These are phyloP conservation scores for Alectoris magna DNA, from an alignment of 2,797 vertebrate genomes.

Conservation along the genomic window DNA sequence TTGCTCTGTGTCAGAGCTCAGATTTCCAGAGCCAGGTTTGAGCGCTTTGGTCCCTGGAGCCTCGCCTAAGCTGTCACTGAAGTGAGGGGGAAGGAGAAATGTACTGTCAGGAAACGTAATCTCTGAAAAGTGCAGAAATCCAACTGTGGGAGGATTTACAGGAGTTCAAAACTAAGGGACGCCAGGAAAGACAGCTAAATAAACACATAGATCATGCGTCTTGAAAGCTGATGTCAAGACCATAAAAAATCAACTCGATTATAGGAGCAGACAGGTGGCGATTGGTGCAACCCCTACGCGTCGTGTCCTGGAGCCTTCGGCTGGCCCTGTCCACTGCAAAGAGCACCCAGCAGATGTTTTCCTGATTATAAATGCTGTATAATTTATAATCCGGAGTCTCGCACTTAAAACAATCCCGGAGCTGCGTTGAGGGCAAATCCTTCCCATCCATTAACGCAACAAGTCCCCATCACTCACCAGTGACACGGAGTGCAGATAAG, in stretches of 20 bases:
- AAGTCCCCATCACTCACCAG: not conserved
- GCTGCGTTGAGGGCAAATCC: slow-evolving; percentile 20
- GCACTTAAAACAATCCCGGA: slow-evolving; percentile 58
- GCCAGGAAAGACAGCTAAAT: slow-evolving; percentile 78
- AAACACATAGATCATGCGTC: slow-evolving; percentile 79
- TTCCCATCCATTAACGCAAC: slow-evolving; percentile 9
- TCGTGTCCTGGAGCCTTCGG: slow-evolving; percentile 74
- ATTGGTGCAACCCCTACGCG: slow-evolving; percentile 73
- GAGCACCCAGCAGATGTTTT: slow-evolving; percentile 78
- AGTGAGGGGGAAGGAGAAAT: slow-evolving; percentile 71
- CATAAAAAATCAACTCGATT: slow-evolving; percentile 80
- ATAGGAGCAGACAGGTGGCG: slow-evolving; percentile 79
- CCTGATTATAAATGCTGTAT: slow-evolving; percentile 72
- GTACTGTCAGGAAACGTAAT: slow-evolving; percentile 75
- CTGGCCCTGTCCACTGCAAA: slow-evolving; percentile 75
- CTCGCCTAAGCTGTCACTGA: slow-evolving; percentile 46
- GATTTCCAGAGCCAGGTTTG: slow-evolving; percentile 46
- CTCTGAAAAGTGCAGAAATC: slow-evolving; percentile 76
- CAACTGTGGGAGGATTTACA: slow-evolving; percentile 78
- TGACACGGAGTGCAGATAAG: not conserved
- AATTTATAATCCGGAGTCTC: slow-evolving; percentile 71
- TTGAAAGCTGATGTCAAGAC: slow-evolving; percentile 80
- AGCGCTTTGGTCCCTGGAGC: slow-evolving; percentile 27
- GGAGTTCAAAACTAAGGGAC: slow-evolving; percentile 75
- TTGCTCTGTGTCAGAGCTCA: not conserved